Evolutionary conservation across 2,888 invertebrate species (phyloP).

Genomic region (Spialia ferax): DNA sequence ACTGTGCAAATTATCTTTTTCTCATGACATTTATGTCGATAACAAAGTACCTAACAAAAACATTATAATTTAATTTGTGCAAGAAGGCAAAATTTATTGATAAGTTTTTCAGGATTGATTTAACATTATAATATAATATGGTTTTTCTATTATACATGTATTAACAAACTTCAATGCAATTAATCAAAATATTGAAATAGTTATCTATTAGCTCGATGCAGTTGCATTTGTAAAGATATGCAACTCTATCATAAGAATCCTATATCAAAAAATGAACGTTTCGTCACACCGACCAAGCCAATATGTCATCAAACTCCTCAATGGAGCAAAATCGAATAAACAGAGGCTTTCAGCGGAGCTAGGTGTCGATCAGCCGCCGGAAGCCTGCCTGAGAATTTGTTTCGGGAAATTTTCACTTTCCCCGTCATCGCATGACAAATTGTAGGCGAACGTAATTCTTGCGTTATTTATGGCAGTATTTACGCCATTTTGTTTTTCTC

Average conservation of each 20-base stretch:
- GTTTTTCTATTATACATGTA: no score
- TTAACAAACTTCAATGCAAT: no score
- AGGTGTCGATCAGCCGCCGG: slow-evolving; percentile 22
- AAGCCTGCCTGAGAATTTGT: slow-evolving; percentile 27
- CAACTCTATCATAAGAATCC: background rate
- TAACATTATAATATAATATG: no score
- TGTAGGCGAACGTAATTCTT: slow-evolving; percentile 26
- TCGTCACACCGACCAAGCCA: background rate
- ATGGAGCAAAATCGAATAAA: slow-evolving; percentile 6
- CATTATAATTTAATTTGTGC: no score
- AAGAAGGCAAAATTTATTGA: no score
- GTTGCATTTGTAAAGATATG: no score
- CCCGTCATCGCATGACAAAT: slow-evolving; percentile 37
- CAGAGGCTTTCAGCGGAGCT: background rate
- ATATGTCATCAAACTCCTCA: background rate
- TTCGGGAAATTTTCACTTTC: slow-evolving; percentile 35
- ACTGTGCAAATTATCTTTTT: no score
- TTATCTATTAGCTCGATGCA: no score
- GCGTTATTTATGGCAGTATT: slow-evolving; percentile 31
- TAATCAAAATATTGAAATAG: no score
- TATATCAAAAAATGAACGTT: background rate
- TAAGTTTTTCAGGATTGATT: no score
- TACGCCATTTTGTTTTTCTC: slow-evolving; percentile 22
- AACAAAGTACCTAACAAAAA: no score
- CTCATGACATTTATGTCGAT: no score